Base-by-base conservation (phyloP, 2,888 invertebrate species). In the Candidula unifasciata region DNA sequence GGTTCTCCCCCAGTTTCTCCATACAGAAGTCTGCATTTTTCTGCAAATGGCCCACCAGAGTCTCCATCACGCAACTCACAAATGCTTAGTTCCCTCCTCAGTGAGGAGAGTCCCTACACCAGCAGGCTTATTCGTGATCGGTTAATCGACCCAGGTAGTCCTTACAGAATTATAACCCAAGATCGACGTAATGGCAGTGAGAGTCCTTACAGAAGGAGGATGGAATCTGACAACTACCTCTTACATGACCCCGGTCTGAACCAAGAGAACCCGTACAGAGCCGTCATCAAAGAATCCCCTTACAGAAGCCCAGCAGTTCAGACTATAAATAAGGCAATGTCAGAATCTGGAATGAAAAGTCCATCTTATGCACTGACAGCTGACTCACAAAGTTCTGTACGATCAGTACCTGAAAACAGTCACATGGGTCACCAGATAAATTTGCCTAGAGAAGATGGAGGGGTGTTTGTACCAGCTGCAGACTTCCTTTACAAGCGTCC, bases 401-500 rank as follows among this genome's bases (percentile, higher is more conserved):
- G 66, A 74, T 80, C 85, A 35, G 57, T 84, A 74, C 80, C 81
- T 24, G 85, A 87, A n/a, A 84, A 83, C 13, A 77, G 79, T 2
- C 73, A n/a, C 21, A 37, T 71, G 30, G 54, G 69, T 27, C 85
- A n/a, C 3, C 71, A 76, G n/a, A 66, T 69, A 54, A 69, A 64
- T 35, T 44, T 71, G 52, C 69, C 85, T 35, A 68, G 69, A 60
- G 88, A 87, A 35, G 85, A 85, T 27, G 76, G 82, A 21, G 82
- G 68, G n/a, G 80, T 84, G 2, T 88, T 88, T 74, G 74, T 82
- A 57, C 85, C 88, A 18, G 82, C 86, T 69, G 85, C 87, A 52
- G 88, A 88, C 54, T 86, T 87, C 44, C 83, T 88, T 37, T 88
- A 88, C 84, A 88, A 87, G 83, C 85, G 88, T 3, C 88, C 88